Percentiles rank a stretch among this genome's conserved stretches.
phyloP scores from a whole-genome alignment of 1,140 invertebrate genomes.

The Propsilocerus akamusi region DNA sequence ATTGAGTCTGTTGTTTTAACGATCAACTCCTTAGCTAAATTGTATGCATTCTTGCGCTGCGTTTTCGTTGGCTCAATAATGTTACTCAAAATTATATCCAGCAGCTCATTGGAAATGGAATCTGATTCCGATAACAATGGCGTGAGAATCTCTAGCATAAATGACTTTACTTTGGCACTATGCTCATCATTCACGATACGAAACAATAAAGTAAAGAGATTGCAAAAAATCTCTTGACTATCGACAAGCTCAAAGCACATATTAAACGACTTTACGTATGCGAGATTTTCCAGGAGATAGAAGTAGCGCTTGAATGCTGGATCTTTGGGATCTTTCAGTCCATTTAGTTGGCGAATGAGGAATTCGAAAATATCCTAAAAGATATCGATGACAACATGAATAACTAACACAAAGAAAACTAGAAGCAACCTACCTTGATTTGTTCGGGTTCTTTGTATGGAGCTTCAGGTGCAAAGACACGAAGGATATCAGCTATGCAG shows the following conservation, averaged over 20 bases:
- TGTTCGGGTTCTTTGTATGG: slow-evolving; percentile 91
- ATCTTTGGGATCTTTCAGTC: slow-evolving; percentile 89
- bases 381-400: slow-evolving; percentile 6
- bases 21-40: slow-evolving; percentile 79
- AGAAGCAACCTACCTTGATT: slow-evolving; percentile 39
- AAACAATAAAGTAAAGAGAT: slow-evolving; percentile 89
- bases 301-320: slow-evolving; percentile 96
- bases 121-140: slow-evolving; percentile 92
- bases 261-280: slow-evolving; percentile 96
- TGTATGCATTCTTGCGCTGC: slow-evolving; percentile 75
- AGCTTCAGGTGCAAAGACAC: slow-evolving; percentile 97
- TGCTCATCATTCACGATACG: slow-evolving; percentile 93
- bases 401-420: not conserved
- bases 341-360: slow-evolving; percentile 84
- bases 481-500: slow-evolving; percentile 89
- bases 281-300: slow-evolving; percentile 86
- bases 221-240: slow-evolving; percentile 91
- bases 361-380: slow-evolving; percentile 84
- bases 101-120: slow-evolving; percentile 77
- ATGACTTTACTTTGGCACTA: slow-evolving; percentile 86
- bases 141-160: slow-evolving; percentile 88
- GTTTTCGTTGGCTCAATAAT: slow-evolving; percentile 92
- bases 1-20: slow-evolving; percentile 79
- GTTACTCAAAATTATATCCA: slow-evolving; percentile 88
- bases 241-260: slow-evolving; percentile 97